Base-by-base conservation (phyloP, 1,140 invertebrate species). In the Drosophila eugracilis region DNA sequence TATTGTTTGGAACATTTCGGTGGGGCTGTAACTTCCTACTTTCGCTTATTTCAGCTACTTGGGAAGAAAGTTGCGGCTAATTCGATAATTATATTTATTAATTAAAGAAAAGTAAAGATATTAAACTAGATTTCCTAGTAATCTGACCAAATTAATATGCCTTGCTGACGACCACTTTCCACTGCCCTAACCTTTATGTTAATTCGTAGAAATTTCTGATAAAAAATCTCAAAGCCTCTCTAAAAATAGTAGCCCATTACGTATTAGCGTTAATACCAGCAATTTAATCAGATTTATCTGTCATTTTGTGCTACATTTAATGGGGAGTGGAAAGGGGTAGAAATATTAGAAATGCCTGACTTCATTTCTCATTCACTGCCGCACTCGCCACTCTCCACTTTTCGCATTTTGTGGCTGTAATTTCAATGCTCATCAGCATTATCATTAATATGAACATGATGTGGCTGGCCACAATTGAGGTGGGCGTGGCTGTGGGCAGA, bases 401-500 rank as follows among this genome's bases (percentile, higher is more conserved):
- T 39, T 28, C n/a, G 15, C 26, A 37, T 44, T 15, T n/a, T 21
- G 26, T 19, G n/a, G 15, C 14, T 24, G 5, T 19, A 30, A 37
- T 50, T 37, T 48, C 44, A 22, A 24, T 58, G 55, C 49, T 57
- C 59, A 67, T 69, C 49, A 47, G 28, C 14, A 63, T 74, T 50
- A 71, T 62, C 58, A 59, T 73, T 79, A 78, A 52, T 58, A 39
- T 47, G 57, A 69, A 57, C 63, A 57, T 58, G 59, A 42, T 54
- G 50, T 42, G 53, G 57, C 59, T 63, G 60, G 74, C 77, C 58
- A 48, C 30, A 39, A 49, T 26, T 41, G 54, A 24, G 41, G 57
- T 39, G 66, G 52, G 47, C 36, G 55, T 39, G 22, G 50, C 41
- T n/a, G 36, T 2, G 36, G n/a, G n/a, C n/a, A n/a, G n/a, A n/a